Conservation (phyloP, 2,888 invertebrate genomes). For the Dinocampus coccinellae region DNA sequence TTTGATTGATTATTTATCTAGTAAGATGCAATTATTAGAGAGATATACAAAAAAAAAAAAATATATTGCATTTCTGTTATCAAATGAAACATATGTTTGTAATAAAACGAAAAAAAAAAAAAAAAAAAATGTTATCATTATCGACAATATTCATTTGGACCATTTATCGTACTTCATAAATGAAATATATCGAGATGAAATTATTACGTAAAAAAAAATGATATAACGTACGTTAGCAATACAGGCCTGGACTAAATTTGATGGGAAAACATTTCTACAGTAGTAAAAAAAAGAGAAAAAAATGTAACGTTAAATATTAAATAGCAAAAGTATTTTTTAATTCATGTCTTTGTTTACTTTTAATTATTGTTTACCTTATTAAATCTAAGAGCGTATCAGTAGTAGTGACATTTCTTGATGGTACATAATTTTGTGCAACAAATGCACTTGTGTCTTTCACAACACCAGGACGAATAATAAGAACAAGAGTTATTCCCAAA, state of each 20-base stretch:
- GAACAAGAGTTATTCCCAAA: conserved; percentile 79
- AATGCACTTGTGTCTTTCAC: conserved; percentile 50
- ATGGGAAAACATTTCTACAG: conserved; percentile 78
- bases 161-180: background rate
- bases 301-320: conserved; percentile 28
- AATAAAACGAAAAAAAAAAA: background rate
- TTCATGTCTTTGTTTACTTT: background rate
- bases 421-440: conserved; percentile 40
- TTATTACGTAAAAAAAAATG: background rate
- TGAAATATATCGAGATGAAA: background rate
- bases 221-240: conserved; percentile 72
- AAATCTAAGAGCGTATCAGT: conserved; percentile 80
- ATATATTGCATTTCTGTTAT: background rate
- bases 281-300: too few relatives aligned
- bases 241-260: conserved; percentile 77
- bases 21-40: background rate
- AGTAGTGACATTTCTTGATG: conserved; percentile 72
- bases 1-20: background rate
- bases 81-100: background rate
- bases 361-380: conserved; percentile 71
- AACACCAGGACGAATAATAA: conserved; percentile 76
- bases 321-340: background rate
- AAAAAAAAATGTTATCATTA: background rate
- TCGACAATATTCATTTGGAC: background rate
- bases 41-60: too few relatives aligned